phyloP scores from a whole-genome alignment of 2,888 invertebrate species.

The Ectemnius continuus region DNA sequence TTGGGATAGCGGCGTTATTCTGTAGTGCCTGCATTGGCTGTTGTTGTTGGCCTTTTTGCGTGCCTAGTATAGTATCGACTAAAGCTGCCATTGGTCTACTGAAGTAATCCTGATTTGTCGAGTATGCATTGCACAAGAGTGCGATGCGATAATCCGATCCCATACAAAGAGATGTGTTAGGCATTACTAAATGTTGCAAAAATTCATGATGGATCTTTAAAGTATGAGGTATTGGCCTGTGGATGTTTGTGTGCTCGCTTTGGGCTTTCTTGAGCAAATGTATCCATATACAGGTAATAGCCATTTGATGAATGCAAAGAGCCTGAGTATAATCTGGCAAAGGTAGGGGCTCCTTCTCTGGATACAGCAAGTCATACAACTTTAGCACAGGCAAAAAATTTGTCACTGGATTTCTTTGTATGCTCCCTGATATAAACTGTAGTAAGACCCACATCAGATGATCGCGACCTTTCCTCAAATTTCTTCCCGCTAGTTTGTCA shows the following conservation, averaged over 20 bases:
- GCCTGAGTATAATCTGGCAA: constrained; percentile 94
- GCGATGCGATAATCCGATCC: constrained; percentile 94
- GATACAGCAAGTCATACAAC: constrained; percentile 94
- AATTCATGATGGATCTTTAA: constrained; percentile 92
- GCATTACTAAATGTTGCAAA: constrained; percentile 90
- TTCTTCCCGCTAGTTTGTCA: constrained; percentile 88
- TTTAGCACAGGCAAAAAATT: constrained; percentile 86
- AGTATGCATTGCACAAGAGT: constrained; percentile 95
- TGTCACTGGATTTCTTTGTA: constrained; percentile 89
- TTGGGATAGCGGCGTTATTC: constrained; percentile 79
- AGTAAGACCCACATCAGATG: constrained; percentile 99
- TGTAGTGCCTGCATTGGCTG: constrained; percentile 75
- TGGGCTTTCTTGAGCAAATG: constrained; percentile 96
- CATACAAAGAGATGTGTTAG: constrained; percentile 86
- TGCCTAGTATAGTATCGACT: constrained; percentile 90
- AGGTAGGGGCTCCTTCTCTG: constrained; percentile 92
- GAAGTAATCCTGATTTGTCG: constrained; percentile 95
- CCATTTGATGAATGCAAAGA: constrained; percentile 93
- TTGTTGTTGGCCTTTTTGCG: constrained; percentile 82
- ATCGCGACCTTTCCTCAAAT: constrained; percentile 93
- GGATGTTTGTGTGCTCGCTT: constrained; percentile 88
- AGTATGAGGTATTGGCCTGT: constrained; percentile 88
- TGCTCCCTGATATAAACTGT: constrained; percentile 98
- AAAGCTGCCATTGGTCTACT: constrained; percentile 95
- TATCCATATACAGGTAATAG: constrained; percentile 97